Conservation (phyloP, 1,140 invertebrate genomes). For the Sarcophaga peregrina region DNA sequence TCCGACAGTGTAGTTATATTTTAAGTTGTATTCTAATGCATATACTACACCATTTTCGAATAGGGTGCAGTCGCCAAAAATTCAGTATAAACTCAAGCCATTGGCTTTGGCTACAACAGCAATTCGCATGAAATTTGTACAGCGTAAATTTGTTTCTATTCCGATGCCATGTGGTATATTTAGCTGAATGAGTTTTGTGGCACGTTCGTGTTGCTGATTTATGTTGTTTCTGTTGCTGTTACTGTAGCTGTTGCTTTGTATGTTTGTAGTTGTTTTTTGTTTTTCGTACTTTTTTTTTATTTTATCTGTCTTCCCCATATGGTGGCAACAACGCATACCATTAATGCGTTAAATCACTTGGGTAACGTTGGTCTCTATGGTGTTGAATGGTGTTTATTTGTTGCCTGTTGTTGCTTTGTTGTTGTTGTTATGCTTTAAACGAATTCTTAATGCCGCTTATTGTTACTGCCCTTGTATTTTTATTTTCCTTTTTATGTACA, state of each 20-base stretch:
- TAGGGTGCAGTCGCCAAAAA: too few relatives aligned
- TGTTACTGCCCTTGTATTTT: too few relatives aligned
- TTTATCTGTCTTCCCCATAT: background rate
- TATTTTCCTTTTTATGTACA: too few relatives aligned
- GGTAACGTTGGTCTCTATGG: slow-evolving; percentile 17
- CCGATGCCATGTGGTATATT: background rate
- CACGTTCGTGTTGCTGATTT: slow-evolving; percentile 13
- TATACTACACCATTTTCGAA: too few relatives aligned
- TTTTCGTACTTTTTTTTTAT: too few relatives aligned
- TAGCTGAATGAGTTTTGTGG: background rate
- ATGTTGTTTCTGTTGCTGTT: background rate
- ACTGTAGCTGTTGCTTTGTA: too few relatives aligned
- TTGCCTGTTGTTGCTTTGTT: background rate
- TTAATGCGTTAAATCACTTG: slow-evolving; percentile 26
- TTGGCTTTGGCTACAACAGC: background rate
- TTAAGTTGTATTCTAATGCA: too few relatives aligned
- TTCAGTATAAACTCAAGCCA: too few relatives aligned
- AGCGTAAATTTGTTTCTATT: too few relatives aligned
- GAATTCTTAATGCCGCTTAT: too few relatives aligned
- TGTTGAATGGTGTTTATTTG: slow-evolving; percentile 12
- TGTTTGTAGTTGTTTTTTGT: too few relatives aligned
- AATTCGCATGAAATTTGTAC: background rate
- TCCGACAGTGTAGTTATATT: background rate
- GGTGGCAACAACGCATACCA: slow-evolving; percentile 24
- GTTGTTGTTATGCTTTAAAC: too few relatives aligned